Conservation (phyloP, 2,888 invertebrate species). For the Brachyopa scutellaris region DNA sequence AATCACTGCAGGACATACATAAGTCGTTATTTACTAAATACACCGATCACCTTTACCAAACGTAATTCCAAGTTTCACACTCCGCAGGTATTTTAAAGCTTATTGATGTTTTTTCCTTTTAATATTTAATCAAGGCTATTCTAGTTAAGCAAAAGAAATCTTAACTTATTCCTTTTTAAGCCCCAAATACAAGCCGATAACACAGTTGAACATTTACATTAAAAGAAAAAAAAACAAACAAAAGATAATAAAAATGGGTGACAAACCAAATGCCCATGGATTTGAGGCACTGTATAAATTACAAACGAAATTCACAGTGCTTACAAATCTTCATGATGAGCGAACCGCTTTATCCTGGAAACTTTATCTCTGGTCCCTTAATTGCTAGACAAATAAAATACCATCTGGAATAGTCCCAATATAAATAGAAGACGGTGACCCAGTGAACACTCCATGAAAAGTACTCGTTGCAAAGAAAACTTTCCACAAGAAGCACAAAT, state of each 20-base stretch:
- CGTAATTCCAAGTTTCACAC: neutral
- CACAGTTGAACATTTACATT: neutral
- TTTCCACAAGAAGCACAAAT: conserved; percentile 9
- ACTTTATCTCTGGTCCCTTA: conserved; percentile 24
- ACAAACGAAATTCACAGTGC: conserved; percentile 4
- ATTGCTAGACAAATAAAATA: conserved; percentile 28
- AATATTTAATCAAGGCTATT: neutral
- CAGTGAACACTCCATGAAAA: conserved; percentile 10
- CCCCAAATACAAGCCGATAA: neutral
- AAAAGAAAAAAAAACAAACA: no score
- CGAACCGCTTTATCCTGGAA: conserved; percentile 8
- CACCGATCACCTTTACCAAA: neutral
- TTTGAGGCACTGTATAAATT: conserved; percentile 3
- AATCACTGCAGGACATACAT: no score
- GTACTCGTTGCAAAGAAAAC: conserved; percentile 8
- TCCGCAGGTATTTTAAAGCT: no score
- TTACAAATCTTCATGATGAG: conserved; percentile 1
- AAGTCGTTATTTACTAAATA: no score
- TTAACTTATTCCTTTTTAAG: neutral
- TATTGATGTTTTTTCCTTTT: no score
- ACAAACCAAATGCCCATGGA: conserved; percentile 3
- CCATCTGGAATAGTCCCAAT: conserved; percentile 8
- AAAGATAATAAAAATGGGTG: neutral
- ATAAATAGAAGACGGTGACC: conserved; percentile 16
- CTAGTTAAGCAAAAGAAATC: neutral